A percentile compares a stretch with the other conserved stretches of the same genome.
Conservation (phyloP, 2,113 vertebrate species). For the Artemisiospiza belli region DNA sequence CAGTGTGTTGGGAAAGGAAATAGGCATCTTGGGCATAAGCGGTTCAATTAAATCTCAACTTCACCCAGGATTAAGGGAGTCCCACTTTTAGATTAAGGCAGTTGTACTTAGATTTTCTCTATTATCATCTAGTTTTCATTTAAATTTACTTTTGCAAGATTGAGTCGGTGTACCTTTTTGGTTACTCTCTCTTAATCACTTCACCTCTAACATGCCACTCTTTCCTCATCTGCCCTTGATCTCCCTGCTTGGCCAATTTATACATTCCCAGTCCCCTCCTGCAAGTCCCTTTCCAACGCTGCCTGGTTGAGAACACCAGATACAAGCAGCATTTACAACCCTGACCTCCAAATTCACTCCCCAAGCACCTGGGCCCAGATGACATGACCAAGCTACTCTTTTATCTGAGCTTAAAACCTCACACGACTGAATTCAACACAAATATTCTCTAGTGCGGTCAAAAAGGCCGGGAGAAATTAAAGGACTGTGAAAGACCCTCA, state of each 20-base stretch:
- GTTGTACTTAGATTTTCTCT: not conserved
- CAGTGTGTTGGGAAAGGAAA: not conserved
- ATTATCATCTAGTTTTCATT: not conserved
- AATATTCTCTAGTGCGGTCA: not conserved
- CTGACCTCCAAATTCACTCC: not conserved
- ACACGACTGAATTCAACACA: not conserved
- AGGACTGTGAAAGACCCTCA: not conserved
- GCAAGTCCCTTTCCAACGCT: not conserved
- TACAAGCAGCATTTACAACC: rapidly evolving
- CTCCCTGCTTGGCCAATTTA: not conserved
- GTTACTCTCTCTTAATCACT: not conserved
- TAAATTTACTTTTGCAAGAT: not conserved
- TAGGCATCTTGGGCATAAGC: not conserved
- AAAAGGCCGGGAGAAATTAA: not conserved
- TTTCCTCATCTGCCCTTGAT: not conserved
- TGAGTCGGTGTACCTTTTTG: not conserved
- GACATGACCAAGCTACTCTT: not conserved
- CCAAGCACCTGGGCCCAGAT: not conserved
- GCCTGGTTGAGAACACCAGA: not conserved
- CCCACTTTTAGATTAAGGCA: not conserved
- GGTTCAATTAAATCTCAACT: not conserved
- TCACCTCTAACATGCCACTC: not conserved
- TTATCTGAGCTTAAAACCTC: not conserved
- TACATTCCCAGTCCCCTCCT: not conserved
- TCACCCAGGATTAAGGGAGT: not conserved